Conservation (phyloP, 1,140 invertebrate genomes). For the Oedothorax gibbosus region DNA sequence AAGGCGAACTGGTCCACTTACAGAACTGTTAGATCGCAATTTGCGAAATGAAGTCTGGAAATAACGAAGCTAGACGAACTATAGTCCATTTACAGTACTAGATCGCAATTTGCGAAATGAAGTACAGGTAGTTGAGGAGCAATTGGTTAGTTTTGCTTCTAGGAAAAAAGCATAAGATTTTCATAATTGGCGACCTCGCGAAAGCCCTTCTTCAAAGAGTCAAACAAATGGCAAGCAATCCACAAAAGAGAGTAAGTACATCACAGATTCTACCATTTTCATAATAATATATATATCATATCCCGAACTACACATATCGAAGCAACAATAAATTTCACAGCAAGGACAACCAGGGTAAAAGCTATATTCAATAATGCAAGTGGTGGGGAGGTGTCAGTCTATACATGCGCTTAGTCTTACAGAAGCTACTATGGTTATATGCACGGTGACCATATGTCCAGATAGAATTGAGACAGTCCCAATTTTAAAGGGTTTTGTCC, state of each 20-base stretch:
- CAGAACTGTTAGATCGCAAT: too few relatives aligned
- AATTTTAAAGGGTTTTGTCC: too few relatives aligned
- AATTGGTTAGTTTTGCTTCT: too few relatives aligned
- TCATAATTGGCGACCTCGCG: too few relatives aligned
- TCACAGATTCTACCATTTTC: background rate
- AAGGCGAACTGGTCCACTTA: too few relatives aligned
- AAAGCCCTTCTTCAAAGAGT: background rate
- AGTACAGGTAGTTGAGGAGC: too few relatives aligned
- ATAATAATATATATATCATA: background rate
- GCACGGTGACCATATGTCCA: conserved; percentile 11
- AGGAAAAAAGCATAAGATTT: too few relatives aligned
- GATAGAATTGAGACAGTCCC: too few relatives aligned
- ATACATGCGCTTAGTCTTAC: conserved; percentile 55
- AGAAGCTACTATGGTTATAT: conserved; percentile 56
- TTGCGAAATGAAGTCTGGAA: too few relatives aligned
- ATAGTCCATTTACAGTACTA: too few relatives aligned
- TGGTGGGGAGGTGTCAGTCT: conserved; percentile 7
- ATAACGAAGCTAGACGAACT: too few relatives aligned
- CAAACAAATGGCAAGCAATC: background rate
- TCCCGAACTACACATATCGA: background rate
- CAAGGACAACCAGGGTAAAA: conserved; percentile 5
- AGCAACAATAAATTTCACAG: conserved; percentile 33
- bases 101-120: too few relatives aligned
- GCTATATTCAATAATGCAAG: conserved; percentile 13
- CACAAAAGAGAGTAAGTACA: background rate